Base-by-base conservation (phyloP, 2,888 invertebrate genomes). In the Neuroscelio doddi region DNA sequence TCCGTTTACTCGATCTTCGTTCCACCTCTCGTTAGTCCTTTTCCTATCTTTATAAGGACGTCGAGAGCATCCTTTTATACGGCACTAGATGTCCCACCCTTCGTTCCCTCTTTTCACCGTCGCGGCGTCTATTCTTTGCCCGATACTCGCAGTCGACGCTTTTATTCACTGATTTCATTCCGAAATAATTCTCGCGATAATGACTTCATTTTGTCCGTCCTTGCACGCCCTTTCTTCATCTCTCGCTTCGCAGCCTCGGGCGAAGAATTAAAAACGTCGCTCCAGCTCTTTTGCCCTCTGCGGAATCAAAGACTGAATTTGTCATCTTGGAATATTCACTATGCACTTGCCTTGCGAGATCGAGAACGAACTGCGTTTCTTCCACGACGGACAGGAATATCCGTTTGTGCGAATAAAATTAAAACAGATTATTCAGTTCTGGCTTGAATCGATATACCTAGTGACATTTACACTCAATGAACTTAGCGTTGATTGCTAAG, bases 121-220 rank as follows among this genome's bases (percentile, higher is more conserved):
- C 24, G 2, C 8, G n/a, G 5, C 38, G 16, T 21, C 10, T 41
- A 41, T 41, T 41, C 41, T 41, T 41, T 21, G 30, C 26, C 59
- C 44, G 30, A 56, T 46, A 47, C 59, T 30, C 41, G 45, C 44
- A 55, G 34, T 47, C 51, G 47, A 36, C 47, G 39, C 30, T 39
- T 65, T 64, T 52, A 55, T 70, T 67, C 59, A 45, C 58, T 67
- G 64, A 72, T 73, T 73, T 65, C 63, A 70, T 70, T 69, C 64
- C 34, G 52, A 68, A 69, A 73, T 74, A 75, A 76, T 76, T 69
- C 62, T 55, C 9, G 44, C 34, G 56, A 68, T 70, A 72, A 74
- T 47, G 64, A 74, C 56, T 56, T 66, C 57, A 39, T 58, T 67
- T 59, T 44, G 16, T 3, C 27, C 45, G 29, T 27, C 21, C 42